Base-by-base conservation (phyloP, 1,140 invertebrate genomes). In the Eubasilissa regina region DNA sequence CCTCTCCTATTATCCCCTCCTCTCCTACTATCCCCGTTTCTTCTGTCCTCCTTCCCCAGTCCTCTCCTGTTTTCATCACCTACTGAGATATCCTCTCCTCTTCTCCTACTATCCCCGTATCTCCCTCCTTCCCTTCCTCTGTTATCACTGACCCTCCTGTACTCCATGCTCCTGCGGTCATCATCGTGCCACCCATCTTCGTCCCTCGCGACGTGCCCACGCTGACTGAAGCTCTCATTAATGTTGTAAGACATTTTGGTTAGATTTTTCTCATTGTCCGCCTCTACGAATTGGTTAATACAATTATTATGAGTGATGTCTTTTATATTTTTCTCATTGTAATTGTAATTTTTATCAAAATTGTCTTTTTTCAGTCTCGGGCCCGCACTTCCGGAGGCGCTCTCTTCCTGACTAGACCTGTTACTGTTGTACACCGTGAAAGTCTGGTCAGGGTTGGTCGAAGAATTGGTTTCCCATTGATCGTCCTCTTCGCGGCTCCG, bases 1-100 rank as follows among this genome's bases (percentile, higher is more conserved):
- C 75, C 58, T 74, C 70, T 76, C 79, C 78, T 75, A 58, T 35
- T 48, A 70, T 80, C 77, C 68, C 77, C 56, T 72, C 62, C 62
- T 66, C 17, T 43, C 55, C 17, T 58, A 58, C 21, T 15, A 58
- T 58, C 21, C 4, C 55, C 55, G 3, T 15, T 58, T 21, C 55
- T 58, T 15, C 11, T 17, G 17, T 55, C n/a, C n/a, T n/a, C n/a
- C n/a, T n/a, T n/a, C n/a, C n/a, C n/a, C 1, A 35, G 25, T 35
- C 25, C 1, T 35, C 25, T 35, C 25, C 25, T 35, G 25, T 35
- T 6, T 6, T 35, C 25, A 1, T 35, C 25, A 1, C 25, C 1
- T 6, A 35, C 25, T 12, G 9, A 8, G 48, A 8, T 51, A 1
- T 51, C 48, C n/a, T n/a, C n/a, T 15, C 3, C 11, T 15, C 60